Conservation (phyloP, 2,113 vertebrate species). For the Gallinago undulata region DNA sequence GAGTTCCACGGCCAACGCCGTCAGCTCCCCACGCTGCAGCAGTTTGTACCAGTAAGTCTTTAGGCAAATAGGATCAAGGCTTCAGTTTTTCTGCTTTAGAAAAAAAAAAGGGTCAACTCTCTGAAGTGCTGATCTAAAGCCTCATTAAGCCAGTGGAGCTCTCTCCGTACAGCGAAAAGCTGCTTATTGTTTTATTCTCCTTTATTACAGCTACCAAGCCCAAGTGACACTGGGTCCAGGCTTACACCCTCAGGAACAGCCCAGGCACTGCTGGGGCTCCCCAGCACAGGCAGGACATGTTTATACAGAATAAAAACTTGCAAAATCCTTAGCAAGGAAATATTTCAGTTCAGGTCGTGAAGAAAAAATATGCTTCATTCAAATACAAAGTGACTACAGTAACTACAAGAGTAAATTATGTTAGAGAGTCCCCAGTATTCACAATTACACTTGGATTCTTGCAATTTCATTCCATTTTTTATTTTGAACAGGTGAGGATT, state of each 20-base stretch:
- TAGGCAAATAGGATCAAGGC: background rate
- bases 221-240: background rate
- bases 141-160: background rate
- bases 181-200: background rate
- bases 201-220: background rate
- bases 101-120: background rate
- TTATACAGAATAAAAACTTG: background rate
- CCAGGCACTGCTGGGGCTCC: accelerated
- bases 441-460: background rate
- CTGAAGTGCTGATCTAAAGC: background rate
- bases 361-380: background rate
- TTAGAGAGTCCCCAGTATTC: background rate
- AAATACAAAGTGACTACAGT: background rate
- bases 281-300: background rate
- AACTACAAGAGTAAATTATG: background rate
- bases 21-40: accelerated
- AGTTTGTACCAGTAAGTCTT: background rate
- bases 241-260: accelerated
- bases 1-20: background rate
- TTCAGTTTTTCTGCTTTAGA: background rate
- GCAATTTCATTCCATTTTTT: background rate
- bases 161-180: background rate
- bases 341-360: background rate
- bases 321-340: background rate
- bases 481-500: background rate